Conservation (phyloP, 2,113 vertebrate species). For the Sisor rabdophorus region DNA sequence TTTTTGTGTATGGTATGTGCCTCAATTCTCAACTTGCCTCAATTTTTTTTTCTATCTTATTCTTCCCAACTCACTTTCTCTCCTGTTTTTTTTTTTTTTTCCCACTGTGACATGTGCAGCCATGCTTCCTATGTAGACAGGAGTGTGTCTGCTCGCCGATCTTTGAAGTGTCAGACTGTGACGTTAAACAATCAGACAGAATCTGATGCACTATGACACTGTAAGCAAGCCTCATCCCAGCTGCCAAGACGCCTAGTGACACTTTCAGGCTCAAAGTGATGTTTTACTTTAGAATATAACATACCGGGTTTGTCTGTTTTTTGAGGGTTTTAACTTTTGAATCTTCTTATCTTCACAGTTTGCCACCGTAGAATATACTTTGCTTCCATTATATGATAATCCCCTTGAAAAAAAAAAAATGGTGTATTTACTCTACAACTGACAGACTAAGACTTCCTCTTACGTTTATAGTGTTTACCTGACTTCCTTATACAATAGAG, state of each 20-base stretch:
- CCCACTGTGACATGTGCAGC: background rate
- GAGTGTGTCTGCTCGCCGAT: slow-evolving; percentile 55
- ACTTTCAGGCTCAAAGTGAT: background rate
- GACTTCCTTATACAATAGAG: too few relatives aligned
- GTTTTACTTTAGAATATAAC: background rate
- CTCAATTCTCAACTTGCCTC: slow-evolving; percentile 43
- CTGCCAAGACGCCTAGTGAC: slow-evolving; percentile 1
- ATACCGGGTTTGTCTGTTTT: background rate
- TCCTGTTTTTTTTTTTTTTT: background rate
- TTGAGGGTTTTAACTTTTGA: background rate
- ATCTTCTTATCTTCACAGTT: background rate
- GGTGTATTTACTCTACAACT: too few relatives aligned
- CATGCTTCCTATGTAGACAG: slow-evolving; percentile 56
- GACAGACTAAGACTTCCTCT: too few relatives aligned
- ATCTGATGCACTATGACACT: slow-evolving; percentile 26
- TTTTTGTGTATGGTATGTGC: slow-evolving; percentile 47
- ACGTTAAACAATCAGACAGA: background rate
- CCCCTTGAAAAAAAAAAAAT: too few relatives aligned
- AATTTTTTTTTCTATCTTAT: background rate
- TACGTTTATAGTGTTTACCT: too few relatives aligned
- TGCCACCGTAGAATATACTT: too few relatives aligned
- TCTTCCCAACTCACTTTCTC: background rate
- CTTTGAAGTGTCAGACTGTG: slow-evolving; percentile 55
- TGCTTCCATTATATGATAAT: too few relatives aligned
- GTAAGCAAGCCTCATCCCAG: background rate